Percentiles rank a stretch among this genome's conserved stretches.
These are phyloP conservation scores for Anableps anableps DNA, from an alignment of 2,797 vertebrate species.

Conservation along the genomic window DNA sequence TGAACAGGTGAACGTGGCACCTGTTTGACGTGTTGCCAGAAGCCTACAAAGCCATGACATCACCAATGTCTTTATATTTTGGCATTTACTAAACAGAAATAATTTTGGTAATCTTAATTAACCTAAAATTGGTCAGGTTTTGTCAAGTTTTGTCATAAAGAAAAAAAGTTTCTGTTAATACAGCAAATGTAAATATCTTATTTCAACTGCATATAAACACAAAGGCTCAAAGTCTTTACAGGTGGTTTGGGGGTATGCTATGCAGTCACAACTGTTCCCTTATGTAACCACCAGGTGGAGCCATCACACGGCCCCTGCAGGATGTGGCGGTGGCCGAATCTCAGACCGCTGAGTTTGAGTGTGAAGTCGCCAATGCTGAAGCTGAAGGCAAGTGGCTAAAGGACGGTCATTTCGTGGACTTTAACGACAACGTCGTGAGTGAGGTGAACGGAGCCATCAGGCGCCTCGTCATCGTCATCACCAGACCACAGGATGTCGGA, in stretches of 20 bases:
- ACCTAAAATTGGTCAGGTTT: neutral
- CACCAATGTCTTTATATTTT: neutral
- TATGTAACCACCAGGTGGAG: constrained; percentile 85
- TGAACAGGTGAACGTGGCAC: neutral
- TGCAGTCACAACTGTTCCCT: neutral
- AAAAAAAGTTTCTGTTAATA: neutral
- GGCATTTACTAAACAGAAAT: neutral
- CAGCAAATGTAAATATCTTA: neutral
- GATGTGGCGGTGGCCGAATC: constrained; percentile 94
- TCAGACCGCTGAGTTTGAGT: constrained; percentile 91
- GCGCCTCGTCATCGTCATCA: constrained; percentile 86
- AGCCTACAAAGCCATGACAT: neutral
- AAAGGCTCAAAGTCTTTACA: neutral
- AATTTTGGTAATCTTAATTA: neutral
- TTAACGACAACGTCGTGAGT: constrained; percentile 84
- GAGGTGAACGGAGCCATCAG: constrained; percentile 86
- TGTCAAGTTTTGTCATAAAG: neutral
- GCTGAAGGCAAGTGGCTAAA: constrained; percentile 92
- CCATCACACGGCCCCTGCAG: constrained; percentile 92
- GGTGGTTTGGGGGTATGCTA: neutral
- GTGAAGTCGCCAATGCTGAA: constrained; percentile 92
- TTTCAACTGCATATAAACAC: neutral
- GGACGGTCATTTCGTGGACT: constrained; percentile 85
- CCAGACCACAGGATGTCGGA: constrained; percentile 90
- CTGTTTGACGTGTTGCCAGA: neutral